A percentile compares a stretch with the other conserved stretches of the same genome.
These are phyloP conservation scores for Engystomops pustulosus DNA, from an alignment of 2,113 vertebrate species.

Conservation along the genomic window DNA sequence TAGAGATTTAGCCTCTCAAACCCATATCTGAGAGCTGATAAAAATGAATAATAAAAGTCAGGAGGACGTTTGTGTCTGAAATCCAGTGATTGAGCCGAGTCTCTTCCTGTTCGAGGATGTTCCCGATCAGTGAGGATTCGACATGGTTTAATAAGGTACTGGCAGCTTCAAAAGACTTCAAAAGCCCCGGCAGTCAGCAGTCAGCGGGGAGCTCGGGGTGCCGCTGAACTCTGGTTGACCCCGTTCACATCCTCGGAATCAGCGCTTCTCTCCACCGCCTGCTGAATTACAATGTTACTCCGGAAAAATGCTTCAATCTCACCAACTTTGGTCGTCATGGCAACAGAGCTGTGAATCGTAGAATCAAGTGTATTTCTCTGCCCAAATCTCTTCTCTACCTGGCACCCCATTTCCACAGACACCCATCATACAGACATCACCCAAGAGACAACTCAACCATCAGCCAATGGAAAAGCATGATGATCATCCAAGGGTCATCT, in stretches of 20 bases:
- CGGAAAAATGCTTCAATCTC: slow-evolving; percentile 1
- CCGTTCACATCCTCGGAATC: neutral
- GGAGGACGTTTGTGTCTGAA: slow-evolving; percentile 33
- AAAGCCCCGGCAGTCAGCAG: slow-evolving; percentile 39
- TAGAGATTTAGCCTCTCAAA: slow-evolving; percentile 26
- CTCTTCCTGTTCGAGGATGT: slow-evolving; percentile 32
- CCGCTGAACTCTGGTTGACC: slow-evolving; percentile 50
- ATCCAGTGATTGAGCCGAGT: slow-evolving; percentile 32
- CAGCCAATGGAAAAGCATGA: too few relatives aligned
- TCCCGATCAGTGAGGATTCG: slow-evolving; percentile 51
- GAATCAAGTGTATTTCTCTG: neutral
- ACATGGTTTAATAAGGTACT: slow-evolving; percentile 51
- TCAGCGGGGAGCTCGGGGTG: slow-evolving; percentile 43
- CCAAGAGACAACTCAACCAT: neutral
- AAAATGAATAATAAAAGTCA: slow-evolving; percentile 29
- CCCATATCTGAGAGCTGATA: slow-evolving; percentile 7
- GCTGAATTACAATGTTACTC: slow-evolving; percentile 42
- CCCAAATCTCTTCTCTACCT: neutral
- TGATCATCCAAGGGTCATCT: neutral
- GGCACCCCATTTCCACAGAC: neutral
- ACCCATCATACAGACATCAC: neutral
- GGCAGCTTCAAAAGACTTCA: slow-evolving; percentile 54
- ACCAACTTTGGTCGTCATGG: slow-evolving; percentile 29
- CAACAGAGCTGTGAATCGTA: slow-evolving; percentile 6
- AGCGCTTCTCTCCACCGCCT: neutral